These are phyloP conservation scores for Chaenocephalus aceratus DNA, from an alignment of 2,113 vertebrate species.

Conservation along the genomic window DNA sequence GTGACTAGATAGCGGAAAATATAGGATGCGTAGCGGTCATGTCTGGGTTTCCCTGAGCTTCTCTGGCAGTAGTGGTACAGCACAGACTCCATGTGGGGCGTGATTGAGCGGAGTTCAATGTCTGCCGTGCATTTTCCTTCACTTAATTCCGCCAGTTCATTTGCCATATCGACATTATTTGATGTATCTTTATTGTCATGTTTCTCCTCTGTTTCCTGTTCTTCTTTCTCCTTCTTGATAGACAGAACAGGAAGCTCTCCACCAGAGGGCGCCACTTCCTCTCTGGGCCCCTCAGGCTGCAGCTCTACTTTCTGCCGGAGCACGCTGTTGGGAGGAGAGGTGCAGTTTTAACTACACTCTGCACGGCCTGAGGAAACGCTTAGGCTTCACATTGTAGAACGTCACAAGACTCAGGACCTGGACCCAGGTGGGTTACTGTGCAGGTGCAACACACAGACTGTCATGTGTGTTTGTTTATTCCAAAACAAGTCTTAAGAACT, in stretches of 20 bases:
- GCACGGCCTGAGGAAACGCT: constrained; percentile 71
- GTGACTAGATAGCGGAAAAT: constrained; percentile 79
- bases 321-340: constrained; percentile 83
- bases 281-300: constrained; percentile 62
- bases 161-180: constrained; percentile 57
- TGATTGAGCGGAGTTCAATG: constrained; percentile 72
- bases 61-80: constrained; percentile 71
- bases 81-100: constrained; percentile 68
- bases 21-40: constrained; percentile 77
- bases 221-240: constrained; percentile 58
- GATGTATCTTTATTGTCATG: constrained; percentile 34
- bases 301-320: constrained; percentile 73
- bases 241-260: constrained; percentile 59
- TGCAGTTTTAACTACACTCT: constrained; percentile 83
- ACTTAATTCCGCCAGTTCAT: constrained; percentile 66
- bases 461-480: constrained; percentile 56
- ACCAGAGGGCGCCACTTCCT: constrained; percentile 69
- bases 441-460: constrained; percentile 60
- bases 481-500: constrained; percentile 60
- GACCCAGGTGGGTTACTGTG: constrained; percentile 61
- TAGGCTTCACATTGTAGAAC: constrained; percentile 81
- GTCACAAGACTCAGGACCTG: constrained; percentile 82
- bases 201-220: constrained; percentile 58
- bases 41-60: constrained; percentile 59
- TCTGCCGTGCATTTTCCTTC: constrained; percentile 74